phyloP scores from a whole-genome alignment of 2,113 vertebrate genomes.

The Salvelinus sp. region DNA sequence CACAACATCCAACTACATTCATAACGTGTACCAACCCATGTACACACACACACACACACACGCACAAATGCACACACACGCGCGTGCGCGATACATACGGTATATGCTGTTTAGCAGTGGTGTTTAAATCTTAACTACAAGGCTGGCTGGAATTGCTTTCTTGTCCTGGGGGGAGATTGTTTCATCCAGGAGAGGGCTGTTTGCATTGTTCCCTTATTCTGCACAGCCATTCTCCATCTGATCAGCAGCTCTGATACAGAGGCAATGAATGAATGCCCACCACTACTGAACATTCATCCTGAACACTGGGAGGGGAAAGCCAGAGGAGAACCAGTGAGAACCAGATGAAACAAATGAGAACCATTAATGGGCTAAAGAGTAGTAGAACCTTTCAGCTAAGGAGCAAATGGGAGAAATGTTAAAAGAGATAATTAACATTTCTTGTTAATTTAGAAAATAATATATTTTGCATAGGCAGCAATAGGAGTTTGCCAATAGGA shows the following conservation, averaged over 20 bases:
- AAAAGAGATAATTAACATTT: background rate
- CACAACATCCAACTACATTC: no score
- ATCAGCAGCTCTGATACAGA: background rate
- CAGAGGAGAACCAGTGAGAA: background rate
- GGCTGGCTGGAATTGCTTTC: constrained; percentile 1
- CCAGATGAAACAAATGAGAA: background rate
- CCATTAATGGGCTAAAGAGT: background rate
- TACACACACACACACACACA: no score
- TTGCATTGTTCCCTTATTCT: constrained; percentile 2
- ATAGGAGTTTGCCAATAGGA: background rate
- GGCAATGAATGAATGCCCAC: background rate
- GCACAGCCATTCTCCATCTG: background rate
- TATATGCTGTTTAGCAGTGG: background rate
- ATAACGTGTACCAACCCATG: no score
- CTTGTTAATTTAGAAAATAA: background rate
- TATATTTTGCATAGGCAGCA: background rate
- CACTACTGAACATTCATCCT: background rate
- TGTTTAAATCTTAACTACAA: background rate
- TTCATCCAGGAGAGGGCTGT: background rate
- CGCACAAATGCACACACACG: background rate
- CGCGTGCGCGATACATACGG: background rate
- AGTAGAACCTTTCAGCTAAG: no score
- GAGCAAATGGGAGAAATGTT: background rate
- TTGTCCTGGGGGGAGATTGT: background rate
- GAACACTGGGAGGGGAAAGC: background rate